Percentiles rank a stretch among this genome's conserved stretches.
phyloP scores from a whole-genome alignment of 2,888 invertebrate species.

The Embidobia sp. region DNA sequence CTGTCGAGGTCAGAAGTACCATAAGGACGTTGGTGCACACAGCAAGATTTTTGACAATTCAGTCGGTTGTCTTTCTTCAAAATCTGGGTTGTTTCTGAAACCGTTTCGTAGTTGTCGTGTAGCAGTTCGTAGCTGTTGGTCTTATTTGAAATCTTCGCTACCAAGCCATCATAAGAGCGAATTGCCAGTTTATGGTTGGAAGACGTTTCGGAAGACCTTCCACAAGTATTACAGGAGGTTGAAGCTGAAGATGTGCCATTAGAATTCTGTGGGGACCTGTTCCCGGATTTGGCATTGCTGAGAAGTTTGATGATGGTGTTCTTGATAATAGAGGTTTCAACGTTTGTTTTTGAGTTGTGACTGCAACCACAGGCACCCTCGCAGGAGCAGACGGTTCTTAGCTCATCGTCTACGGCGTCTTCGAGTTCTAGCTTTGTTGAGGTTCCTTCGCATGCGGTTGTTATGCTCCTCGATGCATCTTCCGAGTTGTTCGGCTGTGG shows the following conservation, averaged over 20 bases:
- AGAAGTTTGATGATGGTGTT: constrained; percentile 68
- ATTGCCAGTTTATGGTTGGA: constrained; percentile 67
- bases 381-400: constrained; percentile 68
- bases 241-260: constrained; percentile 65
- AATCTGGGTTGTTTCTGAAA: constrained; percentile 71
- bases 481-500: constrained; percentile 74
- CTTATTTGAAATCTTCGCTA: constrained; percentile 69
- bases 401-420: constrained; percentile 36
- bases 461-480: constrained; percentile 73
- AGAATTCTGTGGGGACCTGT: constrained; percentile 59
- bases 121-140: constrained; percentile 72
- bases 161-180: constrained; percentile 71
- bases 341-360: constrained; percentile 1
- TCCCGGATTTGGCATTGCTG: too few species aligned
- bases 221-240: constrained; percentile 66
- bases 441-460: constrained; percentile 66
- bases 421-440: constrained; percentile 54
- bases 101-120: constrained; percentile 72
- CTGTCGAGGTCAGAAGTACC: constrained; percentile 73
- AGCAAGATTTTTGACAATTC: constrained; percentile 9
- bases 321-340: constrained; percentile 51
- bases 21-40: constrained; percentile 46
- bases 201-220: constrained; percentile 49
- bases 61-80: constrained; percentile 44
- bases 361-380: constrained; percentile 77